Evolutionary conservation across 1,140 invertebrate species (phyloP).

Genomic region (Diachasmimorpha longicaudata): DNA sequence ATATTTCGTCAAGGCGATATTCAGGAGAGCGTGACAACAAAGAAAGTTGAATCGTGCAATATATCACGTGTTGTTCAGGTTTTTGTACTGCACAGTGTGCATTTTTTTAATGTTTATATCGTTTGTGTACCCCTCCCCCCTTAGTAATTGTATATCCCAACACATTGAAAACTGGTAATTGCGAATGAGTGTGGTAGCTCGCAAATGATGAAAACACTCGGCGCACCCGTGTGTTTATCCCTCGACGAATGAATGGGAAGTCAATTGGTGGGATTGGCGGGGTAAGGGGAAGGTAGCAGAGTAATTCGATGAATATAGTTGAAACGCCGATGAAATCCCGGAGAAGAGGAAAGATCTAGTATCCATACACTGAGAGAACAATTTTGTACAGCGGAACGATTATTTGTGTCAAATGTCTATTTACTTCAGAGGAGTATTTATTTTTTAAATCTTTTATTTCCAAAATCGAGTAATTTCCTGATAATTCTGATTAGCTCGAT

Average conservation of each 20-base stretch:
- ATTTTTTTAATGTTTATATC: neutral
- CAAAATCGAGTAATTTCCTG: too few relatives aligned
- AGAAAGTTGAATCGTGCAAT: neutral
- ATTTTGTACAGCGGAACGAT: too few relatives aligned
- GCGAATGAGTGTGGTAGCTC: neutral
- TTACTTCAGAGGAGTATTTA: too few relatives aligned
- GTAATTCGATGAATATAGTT: neutral
- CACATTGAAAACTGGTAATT: neutral
- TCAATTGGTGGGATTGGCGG: neutral
- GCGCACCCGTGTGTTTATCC: slow-evolving; percentile 7
- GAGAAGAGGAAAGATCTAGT: neutral
- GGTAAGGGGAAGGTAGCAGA: neutral
- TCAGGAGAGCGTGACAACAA: slow-evolving; percentile 9
- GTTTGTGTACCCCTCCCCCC: neutral
- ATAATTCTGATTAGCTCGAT: too few relatives aligned
- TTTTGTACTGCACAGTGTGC: neutral
- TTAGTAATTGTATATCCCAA: neutral
- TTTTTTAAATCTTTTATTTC: too few relatives aligned
- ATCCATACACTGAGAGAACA: neutral
- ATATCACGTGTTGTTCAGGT: neutral
- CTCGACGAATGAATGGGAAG: neutral
- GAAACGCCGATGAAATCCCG: neutral
- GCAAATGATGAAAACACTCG: neutral
- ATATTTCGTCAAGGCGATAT: neutral
- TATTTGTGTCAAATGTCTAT: too few relatives aligned